Percentiles rank a stretch among this genome's conserved stretches.
phyloP scores from a whole-genome alignment of 30 jellyfish, hydroid and myxozoan genomes.

The Turritopsis dohrnii region DNA sequence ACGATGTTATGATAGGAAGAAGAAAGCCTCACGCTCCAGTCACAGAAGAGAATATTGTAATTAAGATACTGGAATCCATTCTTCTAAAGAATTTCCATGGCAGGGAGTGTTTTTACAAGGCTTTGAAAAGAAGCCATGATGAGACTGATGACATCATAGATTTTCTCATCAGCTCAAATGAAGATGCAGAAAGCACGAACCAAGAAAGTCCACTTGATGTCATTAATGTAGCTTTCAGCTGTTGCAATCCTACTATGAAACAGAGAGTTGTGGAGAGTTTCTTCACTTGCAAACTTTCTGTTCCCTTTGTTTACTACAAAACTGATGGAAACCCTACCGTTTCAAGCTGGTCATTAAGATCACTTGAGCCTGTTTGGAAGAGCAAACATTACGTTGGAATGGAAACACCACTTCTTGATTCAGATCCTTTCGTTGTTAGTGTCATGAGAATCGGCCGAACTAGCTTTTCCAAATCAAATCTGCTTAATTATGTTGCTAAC shows the following conservation, averaged over 20 bases:
- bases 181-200: not conserved
- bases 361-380: not conserved
- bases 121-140: not conserved
- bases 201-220: not conserved
- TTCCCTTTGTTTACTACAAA: not conserved
- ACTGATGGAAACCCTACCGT: not conserved
- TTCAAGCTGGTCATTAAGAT: not conserved
- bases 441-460: not conserved
- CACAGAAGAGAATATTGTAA: not conserved
- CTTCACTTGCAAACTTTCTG: not conserved
- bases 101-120: not conserved
- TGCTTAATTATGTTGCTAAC: not conserved
- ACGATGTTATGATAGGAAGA: not conserved
- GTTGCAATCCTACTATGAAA: not conserved
- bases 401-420: not conserved
- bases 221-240: not conserved
- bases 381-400: not conserved
- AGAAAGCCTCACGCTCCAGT: not conserved
- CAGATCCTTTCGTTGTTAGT: not conserved
- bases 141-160: not conserved
- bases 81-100: not conserved
- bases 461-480: not conserved
- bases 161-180: not conserved
- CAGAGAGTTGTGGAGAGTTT: not conserved
- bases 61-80: not conserved